Percentiles rank a stretch among this genome's conserved stretches.
phyloP scores from a whole-genome alignment of 2,888 invertebrate species.

The Leucophenga montana region DNA sequence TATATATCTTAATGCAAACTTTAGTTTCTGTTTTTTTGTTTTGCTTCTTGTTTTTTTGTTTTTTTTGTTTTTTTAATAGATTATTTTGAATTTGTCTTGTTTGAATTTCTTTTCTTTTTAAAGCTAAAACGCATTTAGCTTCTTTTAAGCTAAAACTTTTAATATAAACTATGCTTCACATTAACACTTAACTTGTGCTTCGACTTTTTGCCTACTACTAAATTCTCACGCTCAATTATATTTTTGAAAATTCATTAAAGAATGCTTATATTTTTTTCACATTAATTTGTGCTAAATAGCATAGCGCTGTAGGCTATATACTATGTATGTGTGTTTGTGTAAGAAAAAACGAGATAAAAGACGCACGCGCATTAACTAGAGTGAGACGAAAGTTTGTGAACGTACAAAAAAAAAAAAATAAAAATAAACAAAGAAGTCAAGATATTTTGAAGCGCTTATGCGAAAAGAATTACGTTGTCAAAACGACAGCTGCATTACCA shows the following conservation, averaged over 20 bases:
- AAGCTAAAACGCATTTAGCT: conserved; percentile 20
- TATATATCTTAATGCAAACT: not conserved
- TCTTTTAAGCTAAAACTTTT: not conserved
- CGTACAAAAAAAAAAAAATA: too few relatives aligned
- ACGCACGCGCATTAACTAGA: conserved; percentile 32
- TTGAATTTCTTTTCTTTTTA: conserved; percentile 12
- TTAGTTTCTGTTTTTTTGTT: too few relatives aligned
- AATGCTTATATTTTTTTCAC: too few relatives aligned
- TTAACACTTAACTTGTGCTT: not conserved
- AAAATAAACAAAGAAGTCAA: too few relatives aligned
- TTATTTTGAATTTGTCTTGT: conserved; percentile 3
- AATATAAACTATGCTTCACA: not conserved
- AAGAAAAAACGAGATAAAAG: conserved; percentile 3
- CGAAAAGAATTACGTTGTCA: too few relatives aligned
- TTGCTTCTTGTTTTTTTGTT: too few relatives aligned
- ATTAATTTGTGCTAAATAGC: too few relatives aligned
- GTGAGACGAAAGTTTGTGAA: not conserved
- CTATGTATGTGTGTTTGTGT: not conserved
- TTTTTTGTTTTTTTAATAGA: not conserved
- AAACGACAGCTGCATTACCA: too few relatives aligned
- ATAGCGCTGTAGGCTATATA: not conserved
- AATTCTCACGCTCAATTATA: not conserved
- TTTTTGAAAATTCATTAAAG: too few relatives aligned
- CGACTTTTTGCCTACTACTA: not conserved
- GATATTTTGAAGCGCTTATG: too few relatives aligned